phyloP scores from a whole-genome alignment of 2,797 vertebrate genomes.

The Pyrocephalus nanus region DNA sequence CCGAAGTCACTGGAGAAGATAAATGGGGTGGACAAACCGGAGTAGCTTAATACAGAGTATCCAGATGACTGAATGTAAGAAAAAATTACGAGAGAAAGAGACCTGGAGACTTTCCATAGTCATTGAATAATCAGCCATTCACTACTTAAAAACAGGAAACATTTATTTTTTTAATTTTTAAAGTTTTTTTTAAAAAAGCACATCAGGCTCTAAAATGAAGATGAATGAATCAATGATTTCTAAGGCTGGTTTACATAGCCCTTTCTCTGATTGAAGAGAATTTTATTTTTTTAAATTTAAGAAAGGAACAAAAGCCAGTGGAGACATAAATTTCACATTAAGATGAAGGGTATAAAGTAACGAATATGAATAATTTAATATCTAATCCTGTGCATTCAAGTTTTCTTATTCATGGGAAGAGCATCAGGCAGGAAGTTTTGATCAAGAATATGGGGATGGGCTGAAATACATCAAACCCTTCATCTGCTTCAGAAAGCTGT shows the following conservation, averaged over 20 bases:
- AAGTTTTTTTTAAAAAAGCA: background rate
- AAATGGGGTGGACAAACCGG: background rate
- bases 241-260: background rate
- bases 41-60: background rate
- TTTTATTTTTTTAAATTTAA: background rate
- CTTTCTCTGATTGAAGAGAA: background rate
- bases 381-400: background rate
- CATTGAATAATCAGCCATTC: background rate
- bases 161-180: background rate
- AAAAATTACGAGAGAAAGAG: background rate
- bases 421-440: background rate
- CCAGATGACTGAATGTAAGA: background rate
- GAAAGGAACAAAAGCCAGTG: background rate
- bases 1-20: background rate
- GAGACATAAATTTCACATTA: background rate
- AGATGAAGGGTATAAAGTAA: background rate
- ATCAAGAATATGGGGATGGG: background rate
- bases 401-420: background rate
- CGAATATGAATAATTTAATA: background rate
- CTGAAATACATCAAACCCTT: background rate
- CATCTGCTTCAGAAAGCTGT: background rate
- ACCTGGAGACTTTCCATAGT: background rate
- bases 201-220: background rate
- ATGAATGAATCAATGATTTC: background rate
- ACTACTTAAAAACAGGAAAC: background rate